phyloP scores from a whole-genome alignment of 2,797 vertebrate genomes.

The Gymnopithys bicolor region DNA sequence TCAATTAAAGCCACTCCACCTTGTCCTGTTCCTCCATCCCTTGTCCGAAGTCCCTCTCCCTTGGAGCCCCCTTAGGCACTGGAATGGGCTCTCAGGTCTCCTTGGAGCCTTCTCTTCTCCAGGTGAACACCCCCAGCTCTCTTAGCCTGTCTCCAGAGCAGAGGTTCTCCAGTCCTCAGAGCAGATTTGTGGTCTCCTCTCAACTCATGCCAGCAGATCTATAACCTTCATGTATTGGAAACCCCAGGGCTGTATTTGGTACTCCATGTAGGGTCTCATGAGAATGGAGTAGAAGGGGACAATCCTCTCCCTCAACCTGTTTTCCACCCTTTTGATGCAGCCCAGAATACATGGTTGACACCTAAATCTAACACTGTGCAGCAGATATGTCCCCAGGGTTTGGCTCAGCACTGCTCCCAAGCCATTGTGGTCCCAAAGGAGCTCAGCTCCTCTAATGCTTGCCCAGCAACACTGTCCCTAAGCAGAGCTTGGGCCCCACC shows the following conservation, averaged over 20 bases:
- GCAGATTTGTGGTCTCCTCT: background rate
- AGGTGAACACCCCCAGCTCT: background rate
- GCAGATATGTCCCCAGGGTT: background rate
- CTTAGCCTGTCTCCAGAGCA: background rate
- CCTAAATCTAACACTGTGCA: background rate
- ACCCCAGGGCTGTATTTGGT: rapidly evolving
- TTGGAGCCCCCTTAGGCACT: background rate
- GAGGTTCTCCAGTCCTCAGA: background rate
- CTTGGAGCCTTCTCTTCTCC: background rate
- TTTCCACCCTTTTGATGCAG: background rate
- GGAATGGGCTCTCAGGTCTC: background rate
- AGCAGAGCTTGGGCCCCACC: background rate
- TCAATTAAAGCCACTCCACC: background rate
- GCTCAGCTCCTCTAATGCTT: background rate
- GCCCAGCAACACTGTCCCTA: background rate
- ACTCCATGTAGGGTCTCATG: background rate
- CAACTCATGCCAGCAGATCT: background rate
- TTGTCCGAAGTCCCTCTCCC: background rate
- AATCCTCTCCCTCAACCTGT: background rate
- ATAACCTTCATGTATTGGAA: background rate
- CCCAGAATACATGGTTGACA: background rate
- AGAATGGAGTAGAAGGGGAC: background rate
- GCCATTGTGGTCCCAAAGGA: rapidly evolving
- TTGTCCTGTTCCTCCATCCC: background rate
- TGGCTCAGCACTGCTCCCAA: background rate